These are phyloP conservation scores for Electrona antarctica DNA, from an alignment of 2,113 vertebrate genomes.

Conservation along the genomic window DNA sequence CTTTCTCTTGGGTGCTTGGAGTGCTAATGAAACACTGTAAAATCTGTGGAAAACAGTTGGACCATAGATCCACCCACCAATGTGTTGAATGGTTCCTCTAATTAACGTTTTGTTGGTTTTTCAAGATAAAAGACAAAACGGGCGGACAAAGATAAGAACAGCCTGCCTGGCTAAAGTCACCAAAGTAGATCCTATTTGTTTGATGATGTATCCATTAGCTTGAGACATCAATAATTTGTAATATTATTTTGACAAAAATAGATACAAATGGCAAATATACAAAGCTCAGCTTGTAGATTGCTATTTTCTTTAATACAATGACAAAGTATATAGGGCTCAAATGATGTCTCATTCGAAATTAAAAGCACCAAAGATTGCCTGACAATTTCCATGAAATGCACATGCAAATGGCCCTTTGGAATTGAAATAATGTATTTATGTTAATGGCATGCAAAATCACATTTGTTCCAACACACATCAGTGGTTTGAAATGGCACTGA, in stretches of 20 bases:
- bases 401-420: conserved; percentile 32
- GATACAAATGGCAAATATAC: no score
- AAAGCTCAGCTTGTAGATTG: neutral
- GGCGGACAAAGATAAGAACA: conserved; percentile 26
- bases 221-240: no score
- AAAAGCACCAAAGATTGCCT: conserved; percentile 3
- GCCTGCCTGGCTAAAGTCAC: conserved; percentile 22
- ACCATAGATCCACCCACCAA: conserved; percentile 53
- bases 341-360: conserved; percentile 11
- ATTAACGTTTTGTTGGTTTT: conserved; percentile 46
- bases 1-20: conserved; percentile 31
- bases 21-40: conserved; percentile 38
- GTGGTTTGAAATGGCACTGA: conserved; percentile 42
- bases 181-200: neutral
- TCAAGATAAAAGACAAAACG: conserved; percentile 58
- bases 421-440: conserved; percentile 48
- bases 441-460: conserved; percentile 50
- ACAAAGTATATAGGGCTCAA: neutral
- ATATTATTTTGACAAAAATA: no score
- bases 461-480: conserved; percentile 49
- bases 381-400: conserved; percentile 25
- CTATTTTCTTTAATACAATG: neutral
- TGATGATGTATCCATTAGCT: no score
- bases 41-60: conserved; percentile 50
- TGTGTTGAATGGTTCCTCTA: conserved; percentile 51